These are phyloP conservation scores for Perca schrenkii DNA, from an alignment of 2,113 vertebrate species.

Conservation along the genomic window DNA sequence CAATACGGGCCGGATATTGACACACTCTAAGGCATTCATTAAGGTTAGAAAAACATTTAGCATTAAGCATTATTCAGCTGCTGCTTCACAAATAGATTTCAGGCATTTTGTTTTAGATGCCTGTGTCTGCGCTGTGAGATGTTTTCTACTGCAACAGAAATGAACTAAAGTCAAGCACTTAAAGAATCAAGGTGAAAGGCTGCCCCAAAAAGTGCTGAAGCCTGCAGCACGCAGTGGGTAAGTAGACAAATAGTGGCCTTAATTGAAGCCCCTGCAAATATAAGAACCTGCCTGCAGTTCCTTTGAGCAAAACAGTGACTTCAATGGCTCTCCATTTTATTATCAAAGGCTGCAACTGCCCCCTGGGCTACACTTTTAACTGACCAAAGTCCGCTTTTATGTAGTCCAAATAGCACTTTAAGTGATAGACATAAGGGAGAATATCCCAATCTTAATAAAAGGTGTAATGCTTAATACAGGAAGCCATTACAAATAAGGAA, in stretches of 20 bases:
- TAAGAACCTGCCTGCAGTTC: background rate
- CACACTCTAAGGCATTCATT: background rate
- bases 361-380: slow-evolving; percentile 67
- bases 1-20: slow-evolving; percentile 27
- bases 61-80: background rate
- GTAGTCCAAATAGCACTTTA: slow-evolving; percentile 54
- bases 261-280: background rate
- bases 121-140: background rate
- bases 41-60: background rate
- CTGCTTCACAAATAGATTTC: slow-evolving; percentile 9
- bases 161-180: background rate
- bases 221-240: background rate
- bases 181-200: background rate
- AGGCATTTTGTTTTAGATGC: background rate
- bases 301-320: background rate
- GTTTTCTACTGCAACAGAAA: background rate
- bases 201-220: background rate
- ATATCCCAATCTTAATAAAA: slow-evolving; percentile 54
- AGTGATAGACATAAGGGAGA: slow-evolving; percentile 44
- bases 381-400: slow-evolving; percentile 70
- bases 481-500: background rate
- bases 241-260: background rate
- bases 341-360: slow-evolving; percentile 51
- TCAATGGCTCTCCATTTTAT: slow-evolving; percentile 36
- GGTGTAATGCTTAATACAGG: slow-evolving; percentile 8